Conservation (phyloP, 35 echinoderm and acorn worm species). For the Stichopus chloronotus region DNA sequence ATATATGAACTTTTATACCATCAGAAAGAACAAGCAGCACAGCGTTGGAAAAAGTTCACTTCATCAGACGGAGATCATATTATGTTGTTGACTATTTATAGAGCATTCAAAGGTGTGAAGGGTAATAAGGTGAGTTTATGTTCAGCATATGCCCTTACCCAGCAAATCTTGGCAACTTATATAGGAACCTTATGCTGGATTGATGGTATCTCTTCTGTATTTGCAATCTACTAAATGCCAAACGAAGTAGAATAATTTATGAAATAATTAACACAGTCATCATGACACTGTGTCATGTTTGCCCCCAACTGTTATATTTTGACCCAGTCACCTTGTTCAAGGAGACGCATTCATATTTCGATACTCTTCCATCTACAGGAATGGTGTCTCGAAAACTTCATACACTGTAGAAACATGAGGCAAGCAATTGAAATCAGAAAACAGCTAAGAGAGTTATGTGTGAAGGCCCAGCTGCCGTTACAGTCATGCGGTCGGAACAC, state of each 20-base stretch:
- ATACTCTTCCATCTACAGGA: slow-evolving; percentile 43
- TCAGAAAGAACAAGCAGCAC: slow-evolving; percentile 62
- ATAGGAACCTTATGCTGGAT: too few relatives aligned
- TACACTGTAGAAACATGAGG: slow-evolving; percentile 81
- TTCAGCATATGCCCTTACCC: neutral
- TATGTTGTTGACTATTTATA: slow-evolving; percentile 79
- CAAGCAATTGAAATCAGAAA: slow-evolving; percentile 83
- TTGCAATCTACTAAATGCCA: neutral
- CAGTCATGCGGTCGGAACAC: slow-evolving; percentile 87
- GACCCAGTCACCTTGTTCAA: too few relatives aligned
- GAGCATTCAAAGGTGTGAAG: slow-evolving; percentile 81
- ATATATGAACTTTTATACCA: neutral
- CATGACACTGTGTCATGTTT: neutral
- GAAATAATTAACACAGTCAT: neutral
- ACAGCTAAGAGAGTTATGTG: slow-evolving; percentile 85
- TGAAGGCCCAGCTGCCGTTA: slow-evolving; percentile 64
- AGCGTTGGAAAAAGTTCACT: slow-evolving; percentile 84
- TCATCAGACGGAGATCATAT: slow-evolving; percentile 92
- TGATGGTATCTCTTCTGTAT: neutral
- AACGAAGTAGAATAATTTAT: neutral
- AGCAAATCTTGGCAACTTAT: neutral
- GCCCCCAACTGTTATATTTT: too few relatives aligned
- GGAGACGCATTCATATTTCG: too few relatives aligned
- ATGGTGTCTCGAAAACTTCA: slow-evolving; percentile 94
- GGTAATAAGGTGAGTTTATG: slow-evolving; percentile 79